Evolutionary conservation across 2,888 invertebrate species (phyloP), one percentile per base, ranked within the genome.

Genomic region (Mesochorus sp.): DNA sequence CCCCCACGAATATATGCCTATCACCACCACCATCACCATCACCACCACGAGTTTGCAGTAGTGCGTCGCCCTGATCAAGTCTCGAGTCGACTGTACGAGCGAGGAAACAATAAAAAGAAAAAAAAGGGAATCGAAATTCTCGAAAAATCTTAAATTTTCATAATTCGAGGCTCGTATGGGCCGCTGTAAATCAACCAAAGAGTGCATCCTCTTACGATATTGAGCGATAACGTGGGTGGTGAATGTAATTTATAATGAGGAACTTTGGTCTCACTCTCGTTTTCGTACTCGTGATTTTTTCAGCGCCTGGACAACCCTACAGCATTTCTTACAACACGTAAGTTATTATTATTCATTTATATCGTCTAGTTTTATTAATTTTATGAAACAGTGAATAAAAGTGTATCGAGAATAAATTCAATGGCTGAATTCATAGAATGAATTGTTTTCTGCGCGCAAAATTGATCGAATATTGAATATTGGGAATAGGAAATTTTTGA

Each of bases 241-340:
- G 17, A 28, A 64, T 31, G 57, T 72, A 88, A 87, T 85, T 79
- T 77, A 71, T 55, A 85, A 89, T 89, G 89, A 88, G 77, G 85
- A 75, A 81, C 83, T 84, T 84, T 72, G 82, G 84, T 74, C 79
- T 87, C 67, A 67, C 84, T 49, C 80, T 84, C 74, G 64, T 86
- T 77, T 82, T 84, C 79, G 78, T 87, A 74, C 83, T 89, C 76
- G 83, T 87, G 80, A 82, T 89, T 76, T 82, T 86, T 77, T 83
- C 85, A 75, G 81, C 80, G 76, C 86, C 84, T 72, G 83, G 82
- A 79, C 83, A 79, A 79, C 86, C 85, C 71, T 85, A 88, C 81
- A 82, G 84, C 68, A 87, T 90, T 79, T 85, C 87, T 44, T 83
- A 84, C 80, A 86, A 85, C 76, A 88, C 87, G 90, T 90, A 88